Base-by-base conservation (phyloP, 2,888 invertebrate species). In the Acheta domesticus region DNA sequence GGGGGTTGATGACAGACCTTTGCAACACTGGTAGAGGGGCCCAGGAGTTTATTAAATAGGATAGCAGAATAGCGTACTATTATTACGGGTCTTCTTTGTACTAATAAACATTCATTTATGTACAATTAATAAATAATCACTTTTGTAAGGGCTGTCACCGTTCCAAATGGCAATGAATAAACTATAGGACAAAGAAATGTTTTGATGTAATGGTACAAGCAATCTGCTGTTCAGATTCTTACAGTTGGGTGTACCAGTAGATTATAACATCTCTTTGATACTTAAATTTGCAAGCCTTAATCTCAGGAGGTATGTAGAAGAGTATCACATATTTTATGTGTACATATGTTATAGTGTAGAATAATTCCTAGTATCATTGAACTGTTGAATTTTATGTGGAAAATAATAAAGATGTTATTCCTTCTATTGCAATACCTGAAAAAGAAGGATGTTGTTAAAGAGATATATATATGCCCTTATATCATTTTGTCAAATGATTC, bases 321-420 rank as follows among this genome's bases (percentile, higher is more conserved):
- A 62, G 36, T 19, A 62, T 62, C 62, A 62, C 62, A 62, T 62
- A 62, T 62, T 62, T 62, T 62, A 62, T 62, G 62, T 62, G 62
- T 62, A 62, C 14, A 62, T 62, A 62, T 62, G 62, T 62, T 62
- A 62, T 62, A 62, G 62, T 62, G 62, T 62, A 62, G 62, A 62
- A 36, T 36, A 36, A 36, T 36, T 36, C 62, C n/a, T 62, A 62
- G 62, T 62, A 62, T 62, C 62, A 19, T 62, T 19, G n/a, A 62
- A 62, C 62, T 62, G 62, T 62, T 62, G 62, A 62, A 62, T 62
- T 62, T 62, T 62, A 62, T 62, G 62, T 62, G 62, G 62, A 62
- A 62, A 62, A 62, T 62, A 62, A 62, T 62, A 62, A 62, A 62
- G n/a, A 62, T 62, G 62, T 62, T 62, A 62, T 62, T 62, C 62